Evolutionary conservation across 2,888 invertebrate species (phyloP), one percentile per base, ranked within the genome.

Genomic region (Pammene fasciana): DNA sequence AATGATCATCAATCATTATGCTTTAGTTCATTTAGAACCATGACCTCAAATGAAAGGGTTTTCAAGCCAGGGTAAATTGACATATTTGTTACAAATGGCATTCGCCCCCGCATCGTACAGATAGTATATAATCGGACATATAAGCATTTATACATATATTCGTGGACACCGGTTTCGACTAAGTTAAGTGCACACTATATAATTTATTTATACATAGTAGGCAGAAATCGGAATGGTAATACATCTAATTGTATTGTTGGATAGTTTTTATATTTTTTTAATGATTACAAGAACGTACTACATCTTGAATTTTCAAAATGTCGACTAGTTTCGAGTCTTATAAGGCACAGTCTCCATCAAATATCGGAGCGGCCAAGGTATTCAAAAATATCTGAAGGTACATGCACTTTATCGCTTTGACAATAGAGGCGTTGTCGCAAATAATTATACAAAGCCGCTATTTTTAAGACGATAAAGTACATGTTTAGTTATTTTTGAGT

Each of bases 161-260:
- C 36, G 57, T 68, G 68, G 68, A 68, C 68, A 65, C 52, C 64
- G 50, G 62, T 55, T 52, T 62, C 38, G 18, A 55, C 57, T 65
- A 68, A 52, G 62, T 64, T 64, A 68, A 65, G 68, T 68, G 68
- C 64, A 68, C 52, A 57, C 68, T 68, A 68, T 68, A 57, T 18
- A 43, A 36, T 54, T 14, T 61, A 52, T 62, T 62, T 50, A 41
- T 52, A 67, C 55, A 55, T 61, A 38, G 14, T 36, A 65, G 57
- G 36, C 68, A 59, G 64, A 52, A 57, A 68, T 41, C 36, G 45
- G 57, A 9, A 41, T 46, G n/a, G 50, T 26, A 41, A n/a, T n/a
- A n/a, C n/a, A n/a, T n/a, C n/a, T n/a, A n/a, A 52, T 26, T 60
- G 43, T 26, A 11, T 36, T 16, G 14, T 14, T 60, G 36, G 45